Conservation (phyloP, 2,113 vertebrate genomes). For the Psilopsiagon aymara region DNA sequence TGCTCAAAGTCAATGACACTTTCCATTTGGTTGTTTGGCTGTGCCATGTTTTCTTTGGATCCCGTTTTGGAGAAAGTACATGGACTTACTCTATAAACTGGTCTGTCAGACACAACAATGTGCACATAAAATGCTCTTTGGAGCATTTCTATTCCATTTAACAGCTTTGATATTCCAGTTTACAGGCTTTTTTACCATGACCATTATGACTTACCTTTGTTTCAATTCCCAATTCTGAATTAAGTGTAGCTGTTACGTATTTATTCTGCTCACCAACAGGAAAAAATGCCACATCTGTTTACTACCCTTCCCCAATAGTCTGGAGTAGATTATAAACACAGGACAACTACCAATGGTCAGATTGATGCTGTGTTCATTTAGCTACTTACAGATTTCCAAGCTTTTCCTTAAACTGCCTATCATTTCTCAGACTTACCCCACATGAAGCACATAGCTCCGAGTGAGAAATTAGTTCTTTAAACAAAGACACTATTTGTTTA, state of each 20-base stretch:
- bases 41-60: constrained; percentile 40
- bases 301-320: not conserved
- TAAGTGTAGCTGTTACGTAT: not conserved
- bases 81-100: not conserved
- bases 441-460: not conserved
- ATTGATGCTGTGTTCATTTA: not conserved
- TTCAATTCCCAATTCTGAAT: not conserved
- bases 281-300: constrained; percentile 5
- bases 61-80: not conserved
- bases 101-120: constrained; percentile 7
- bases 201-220: not conserved
- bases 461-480: not conserved
- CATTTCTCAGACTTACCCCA: not conserved
- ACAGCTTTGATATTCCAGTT: not conserved
- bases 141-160: not conserved
- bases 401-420: not conserved
- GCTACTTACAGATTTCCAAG: not conserved
- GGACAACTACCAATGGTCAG: not conserved
- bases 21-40: constrained; percentile 32
- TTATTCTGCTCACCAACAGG: not conserved
- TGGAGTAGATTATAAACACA: not conserved
- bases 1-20: constrained; percentile 51
- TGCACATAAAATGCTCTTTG: not conserved
- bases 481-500: not conserved
- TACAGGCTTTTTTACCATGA: not conserved